Evolutionary conservation across 2,113 vertebrate species (phyloP).

Genomic region (Lampris megalopsis): DNA sequence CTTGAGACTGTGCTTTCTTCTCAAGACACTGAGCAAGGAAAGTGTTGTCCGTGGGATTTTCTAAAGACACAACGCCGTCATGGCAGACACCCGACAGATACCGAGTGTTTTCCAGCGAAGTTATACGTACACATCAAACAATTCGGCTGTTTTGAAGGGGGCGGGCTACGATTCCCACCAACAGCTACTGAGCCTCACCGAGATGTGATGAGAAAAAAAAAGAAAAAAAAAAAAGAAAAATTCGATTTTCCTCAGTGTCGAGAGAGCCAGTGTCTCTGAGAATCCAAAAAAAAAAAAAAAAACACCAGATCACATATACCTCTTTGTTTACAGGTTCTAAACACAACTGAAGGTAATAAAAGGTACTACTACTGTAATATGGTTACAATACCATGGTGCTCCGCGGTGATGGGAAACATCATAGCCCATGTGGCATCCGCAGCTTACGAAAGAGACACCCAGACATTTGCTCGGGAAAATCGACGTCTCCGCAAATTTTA

Average conservation of each 20-base stretch:
- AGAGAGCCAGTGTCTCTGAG: constrained; percentile 87
- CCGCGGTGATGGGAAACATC: constrained; percentile 90
- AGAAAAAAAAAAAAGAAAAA: constrained; percentile 12
- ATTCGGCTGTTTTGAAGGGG: constrained; percentile 41
- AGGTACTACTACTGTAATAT: constrained; percentile 96
- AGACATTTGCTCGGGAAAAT: constrained; percentile 64
- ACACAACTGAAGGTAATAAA: constrained; percentile 90
- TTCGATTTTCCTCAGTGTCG: constrained; percentile 86
- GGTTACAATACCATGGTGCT: constrained; percentile 96
- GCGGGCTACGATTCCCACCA: constrained; percentile 40
- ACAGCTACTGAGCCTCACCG: constrained; percentile 85
- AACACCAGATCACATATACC: constrained; percentile 93
- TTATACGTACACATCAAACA: constrained; percentile 37
- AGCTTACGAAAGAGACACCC: constrained; percentile 66
- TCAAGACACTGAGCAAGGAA: constrained; percentile 80
- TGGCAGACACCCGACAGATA: constrained; percentile 49
- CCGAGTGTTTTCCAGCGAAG: constrained; percentile 40
- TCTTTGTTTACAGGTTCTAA: constrained; percentile 99
- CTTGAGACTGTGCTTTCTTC: constrained; percentile 84
- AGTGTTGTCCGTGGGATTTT: constrained; percentile 61
- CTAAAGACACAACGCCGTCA: constrained; percentile 52
- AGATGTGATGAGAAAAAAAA: constrained; percentile 76
- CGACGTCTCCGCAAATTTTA: not conserved
- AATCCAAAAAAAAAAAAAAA: constrained; percentile 79
- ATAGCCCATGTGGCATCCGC: constrained; percentile 88